Evolutionary conservation across 2,888 invertebrate species (phyloP).

Genomic region (Standfussiana lucernea): DNA sequence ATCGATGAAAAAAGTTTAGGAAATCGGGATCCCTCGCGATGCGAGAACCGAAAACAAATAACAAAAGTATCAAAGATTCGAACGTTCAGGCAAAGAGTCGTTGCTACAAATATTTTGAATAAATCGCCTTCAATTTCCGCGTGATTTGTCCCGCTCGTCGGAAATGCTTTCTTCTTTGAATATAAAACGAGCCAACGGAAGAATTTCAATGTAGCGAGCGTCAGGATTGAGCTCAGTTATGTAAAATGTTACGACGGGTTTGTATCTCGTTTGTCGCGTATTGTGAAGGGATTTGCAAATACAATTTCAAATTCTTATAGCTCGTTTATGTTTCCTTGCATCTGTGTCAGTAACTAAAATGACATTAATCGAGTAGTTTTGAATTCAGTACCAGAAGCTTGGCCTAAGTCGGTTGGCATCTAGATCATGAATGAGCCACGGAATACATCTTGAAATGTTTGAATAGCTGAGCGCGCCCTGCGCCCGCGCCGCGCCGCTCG

Average conservation of each 20-base stretch:
- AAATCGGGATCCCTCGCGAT: constrained; percentile 70
- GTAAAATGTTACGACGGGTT: constrained; percentile 72
- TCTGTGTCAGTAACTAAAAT: constrained; percentile 16
- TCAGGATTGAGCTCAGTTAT: constrained; percentile 77
- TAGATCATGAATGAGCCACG: constrained; percentile 56
- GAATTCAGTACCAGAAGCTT: constrained; percentile 31
- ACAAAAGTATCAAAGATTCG: constrained; percentile 64
- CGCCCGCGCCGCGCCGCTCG: constrained; percentile 46
- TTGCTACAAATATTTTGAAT: constrained; percentile 81
- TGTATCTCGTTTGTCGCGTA: constrained; percentile 72
- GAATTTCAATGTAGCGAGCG: constrained; percentile 66
- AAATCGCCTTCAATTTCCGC: constrained; percentile 79
- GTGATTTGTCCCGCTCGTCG: constrained; percentile 74
- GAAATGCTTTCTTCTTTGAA: constrained; percentile 79
- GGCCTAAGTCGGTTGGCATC: constrained; percentile 16
- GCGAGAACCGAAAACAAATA: constrained; percentile 73
- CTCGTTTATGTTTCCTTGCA: constrained; percentile 23
- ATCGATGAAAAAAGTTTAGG: constrained; percentile 76
- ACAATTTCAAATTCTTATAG: constrained; percentile 31
- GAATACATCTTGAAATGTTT: constrained; percentile 67
- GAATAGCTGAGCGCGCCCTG: constrained; percentile 74
- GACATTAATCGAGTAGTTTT: constrained; percentile 36
- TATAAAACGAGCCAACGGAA: constrained; percentile 73
- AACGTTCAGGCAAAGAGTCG: constrained; percentile 65
- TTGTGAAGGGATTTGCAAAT: constrained; percentile 65